phyloP scores from a whole-genome alignment of 2,888 invertebrate species.

The Geophilus truncorum region DNA sequence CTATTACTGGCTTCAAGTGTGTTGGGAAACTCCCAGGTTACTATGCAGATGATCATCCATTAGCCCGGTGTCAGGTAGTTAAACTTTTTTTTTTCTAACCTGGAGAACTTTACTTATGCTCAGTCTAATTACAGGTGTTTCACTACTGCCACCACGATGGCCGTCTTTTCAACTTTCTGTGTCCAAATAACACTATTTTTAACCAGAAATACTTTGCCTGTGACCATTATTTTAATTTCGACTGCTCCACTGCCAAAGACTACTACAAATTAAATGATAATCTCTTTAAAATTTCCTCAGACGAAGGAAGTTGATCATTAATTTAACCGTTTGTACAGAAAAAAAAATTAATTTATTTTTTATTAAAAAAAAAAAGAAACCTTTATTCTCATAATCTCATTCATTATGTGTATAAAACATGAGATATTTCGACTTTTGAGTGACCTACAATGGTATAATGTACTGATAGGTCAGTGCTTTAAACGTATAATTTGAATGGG shows the following conservation, averaged over 20 bases:
- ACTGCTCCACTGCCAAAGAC: slow-evolving; percentile 35
- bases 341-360: neutral
- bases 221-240: slow-evolving; percentile 36
- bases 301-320: slow-evolving; percentile 28
- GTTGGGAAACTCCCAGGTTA: slow-evolving; percentile 31
- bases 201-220: slow-evolving; percentile 36
- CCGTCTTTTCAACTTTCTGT: slow-evolving; percentile 35
- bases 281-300: slow-evolving; percentile 19
- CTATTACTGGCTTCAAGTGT: slow-evolving; percentile 33
- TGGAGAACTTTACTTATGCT: neutral
- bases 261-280: slow-evolving; percentile 35
- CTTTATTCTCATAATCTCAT: neutral
- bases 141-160: slow-evolving; percentile 37
- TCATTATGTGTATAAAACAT: neutral
- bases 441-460: neutral
- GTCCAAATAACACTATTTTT: slow-evolving; percentile 35
- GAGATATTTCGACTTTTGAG: neutral
- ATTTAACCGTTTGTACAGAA: neutral
- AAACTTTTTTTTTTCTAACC: neutral
- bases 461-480: neutral
- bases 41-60: slow-evolving; percentile 35
- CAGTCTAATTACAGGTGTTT: slow-evolving; percentile 32
- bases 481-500: neutral
- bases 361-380: neutral
- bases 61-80: slow-evolving; percentile 34